Evolutionary conservation across 2,888 invertebrate species (phyloP), one percentile per base, ranked within the genome.

Genomic region (Siphonodentalium dalli): DNA sequence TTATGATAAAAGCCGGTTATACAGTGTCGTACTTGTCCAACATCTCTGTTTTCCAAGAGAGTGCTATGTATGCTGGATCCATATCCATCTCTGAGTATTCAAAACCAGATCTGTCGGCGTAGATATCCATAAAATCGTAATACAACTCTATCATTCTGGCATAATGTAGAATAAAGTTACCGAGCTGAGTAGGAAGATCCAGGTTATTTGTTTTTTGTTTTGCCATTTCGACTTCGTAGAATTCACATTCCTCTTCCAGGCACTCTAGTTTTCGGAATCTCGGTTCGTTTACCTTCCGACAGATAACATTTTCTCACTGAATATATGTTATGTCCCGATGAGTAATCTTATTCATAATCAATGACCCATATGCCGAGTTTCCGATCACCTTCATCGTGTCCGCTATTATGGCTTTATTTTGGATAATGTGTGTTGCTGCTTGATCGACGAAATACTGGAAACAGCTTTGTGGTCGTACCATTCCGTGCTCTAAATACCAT

Each of bases 401-500:
- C 2, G 55, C 61, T 4, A 58, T 20, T 9, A 63, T 57, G n/a
- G 57, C 24, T 11, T 43, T 50, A n/a, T 13, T 11, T 0, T 44
- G 41, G 27, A 59, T 51, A 0, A 9, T 11, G 41, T 62, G 56
- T 57, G n/a, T 56, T 13, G 37, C 42, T 45, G 18, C 52, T 7
- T 26, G 39, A 42, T 41, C 48, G 31, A 20, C 33, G 27, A 26
- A 54, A 21, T 24, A 33, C 21, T 26, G 44, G 47, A 39, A 68
- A 20, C 58, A 63, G 0, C 23, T 15, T 3, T 41, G 27, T 4
- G 57, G 40, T 15, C 20, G 24, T 38, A 41, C 6, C 1, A 64
- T 26, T 1, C 68, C 63, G 40, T 68, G 66, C 0, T 54, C 40
- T 1, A 65, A 28, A 33, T 66, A 66, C 62, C 62, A 64, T 23